phyloP scores from a whole-genome alignment of 2,888 invertebrate genomes.

The Neoitamus cyanurus region DNA sequence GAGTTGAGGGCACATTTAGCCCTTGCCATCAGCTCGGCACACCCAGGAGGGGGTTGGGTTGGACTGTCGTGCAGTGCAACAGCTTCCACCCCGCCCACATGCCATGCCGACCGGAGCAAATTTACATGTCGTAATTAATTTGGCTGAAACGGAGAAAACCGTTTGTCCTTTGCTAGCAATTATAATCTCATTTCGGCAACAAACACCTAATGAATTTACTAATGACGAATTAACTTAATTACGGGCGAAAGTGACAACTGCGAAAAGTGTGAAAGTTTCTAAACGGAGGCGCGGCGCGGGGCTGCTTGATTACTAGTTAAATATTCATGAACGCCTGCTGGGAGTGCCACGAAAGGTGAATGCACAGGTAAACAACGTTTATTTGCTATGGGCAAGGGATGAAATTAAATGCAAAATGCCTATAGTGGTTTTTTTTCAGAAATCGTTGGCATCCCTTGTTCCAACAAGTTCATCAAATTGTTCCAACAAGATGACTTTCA shows the following conservation, averaged over 20 bases:
- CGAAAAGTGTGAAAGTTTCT: neutral
- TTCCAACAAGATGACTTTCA: too few relatives aligned
- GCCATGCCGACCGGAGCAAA: neutral
- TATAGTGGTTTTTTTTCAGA: neutral
- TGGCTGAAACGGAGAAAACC: neutral
- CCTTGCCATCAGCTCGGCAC: neutral
- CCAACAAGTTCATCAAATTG: too few relatives aligned
- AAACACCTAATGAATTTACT: conserved; percentile 1
- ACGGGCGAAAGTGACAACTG: neutral
- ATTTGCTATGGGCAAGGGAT: neutral
- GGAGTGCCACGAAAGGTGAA: neutral
- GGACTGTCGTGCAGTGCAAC: neutral
- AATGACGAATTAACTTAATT: neutral
- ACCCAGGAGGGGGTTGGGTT: neutral
- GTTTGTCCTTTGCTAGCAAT: neutral
- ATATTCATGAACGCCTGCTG: neutral
- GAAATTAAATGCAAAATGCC: neutral
- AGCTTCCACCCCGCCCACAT: neutral
- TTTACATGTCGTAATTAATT: neutral
- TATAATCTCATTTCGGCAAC: neutral
- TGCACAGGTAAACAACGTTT: neutral
- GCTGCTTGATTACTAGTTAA: neutral
- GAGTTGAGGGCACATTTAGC: neutral
- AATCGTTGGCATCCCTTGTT: neutral
- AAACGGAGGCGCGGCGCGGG: neutral